Conservation (phyloP, 2,888 invertebrate genomes). For the Dinocampus coccinellae region DNA sequence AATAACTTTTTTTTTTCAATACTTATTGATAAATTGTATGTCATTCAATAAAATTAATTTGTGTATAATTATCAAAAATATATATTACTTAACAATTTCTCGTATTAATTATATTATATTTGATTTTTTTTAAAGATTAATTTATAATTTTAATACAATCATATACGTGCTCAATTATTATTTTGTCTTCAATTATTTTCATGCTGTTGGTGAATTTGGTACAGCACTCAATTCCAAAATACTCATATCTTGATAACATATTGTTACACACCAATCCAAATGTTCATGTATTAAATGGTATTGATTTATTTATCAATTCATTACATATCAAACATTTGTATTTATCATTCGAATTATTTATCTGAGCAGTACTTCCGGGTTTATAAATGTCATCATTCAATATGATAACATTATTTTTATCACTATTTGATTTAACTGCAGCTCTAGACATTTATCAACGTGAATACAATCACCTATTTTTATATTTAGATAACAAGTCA, state of each 20-base stretch:
- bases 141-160: slow-evolving; percentile 56
- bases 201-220: slow-evolving; percentile 62
- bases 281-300: slow-evolving; percentile 68
- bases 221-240: not conserved
- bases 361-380: not conserved
- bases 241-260: slow-evolving; percentile 62
- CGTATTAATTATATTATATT: slow-evolving; percentile 8
- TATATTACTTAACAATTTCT: not conserved
- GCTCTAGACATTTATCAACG: slow-evolving; percentile 20
- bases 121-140: not conserved
- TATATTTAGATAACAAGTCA: slow-evolving; percentile 3
- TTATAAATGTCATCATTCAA: slow-evolving; percentile 8
- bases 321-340: slow-evolving; percentile 60
- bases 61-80: slow-evolving; percentile 1
- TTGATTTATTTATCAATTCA: slow-evolving; percentile 44
- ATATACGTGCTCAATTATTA: slow-evolving; percentile 76
- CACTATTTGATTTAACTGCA: not conserved
- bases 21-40: not conserved
- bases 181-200: slow-evolving; percentile 69
- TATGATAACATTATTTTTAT: slow-evolving; percentile 13
- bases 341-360: not conserved
- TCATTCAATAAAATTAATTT: not conserved
- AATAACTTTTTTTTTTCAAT: not conserved
- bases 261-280: slow-evolving; percentile 68
- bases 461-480: not conserved